Percentiles rank a stretch among this genome's conserved stretches.
These are phyloP conservation scores for Zygothrica quintamaculata DNA, from an alignment of 2,888 invertebrate species.

Conservation along the genomic window DNA sequence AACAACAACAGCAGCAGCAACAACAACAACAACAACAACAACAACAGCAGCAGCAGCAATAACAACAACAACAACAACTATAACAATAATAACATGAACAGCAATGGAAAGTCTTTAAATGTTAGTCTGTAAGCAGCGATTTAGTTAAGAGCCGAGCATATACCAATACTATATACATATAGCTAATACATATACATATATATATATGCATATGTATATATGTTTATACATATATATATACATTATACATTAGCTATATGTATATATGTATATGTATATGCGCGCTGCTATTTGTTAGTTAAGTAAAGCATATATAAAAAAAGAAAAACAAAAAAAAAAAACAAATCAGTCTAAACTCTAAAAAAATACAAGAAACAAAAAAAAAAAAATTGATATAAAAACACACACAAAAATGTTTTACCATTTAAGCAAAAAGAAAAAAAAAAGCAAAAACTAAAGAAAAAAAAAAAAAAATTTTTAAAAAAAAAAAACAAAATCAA, in stretches of 20 bases:
- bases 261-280: no score
- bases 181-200: conserved; percentile 24
- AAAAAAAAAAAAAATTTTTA: conserved; percentile 52
- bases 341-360: no score
- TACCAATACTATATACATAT: conserved; percentile 27
- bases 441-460: conserved; percentile 51
- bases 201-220: no score
- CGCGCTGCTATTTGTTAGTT: conserved; percentile 71
- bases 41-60: conserved; percentile 15
- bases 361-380: conserved; percentile 32
- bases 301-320: conserved; percentile 59
- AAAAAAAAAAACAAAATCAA: conserved; percentile 46
- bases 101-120: conserved; percentile 71
- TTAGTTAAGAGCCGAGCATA: conserved; percentile 58
- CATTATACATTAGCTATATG: no score
- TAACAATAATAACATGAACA: conserved; percentile 35
- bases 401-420: conserved; percentile 50
- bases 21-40: conserved; percentile 13
- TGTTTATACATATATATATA: no score
- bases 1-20: conserved; percentile 5
- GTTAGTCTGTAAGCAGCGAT: conserved; percentile 71
- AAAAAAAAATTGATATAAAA: conserved; percentile 12
- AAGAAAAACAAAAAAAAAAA: conserved; percentile 26
- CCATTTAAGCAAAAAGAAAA: conserved; percentile 46
- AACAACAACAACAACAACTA: conserved; percentile 26